Evolutionary conservation across 2,113 vertebrate genomes (phyloP), one percentile per base, ranked within the genome.

Genomic region (Paralichthys olivaceus): DNA sequence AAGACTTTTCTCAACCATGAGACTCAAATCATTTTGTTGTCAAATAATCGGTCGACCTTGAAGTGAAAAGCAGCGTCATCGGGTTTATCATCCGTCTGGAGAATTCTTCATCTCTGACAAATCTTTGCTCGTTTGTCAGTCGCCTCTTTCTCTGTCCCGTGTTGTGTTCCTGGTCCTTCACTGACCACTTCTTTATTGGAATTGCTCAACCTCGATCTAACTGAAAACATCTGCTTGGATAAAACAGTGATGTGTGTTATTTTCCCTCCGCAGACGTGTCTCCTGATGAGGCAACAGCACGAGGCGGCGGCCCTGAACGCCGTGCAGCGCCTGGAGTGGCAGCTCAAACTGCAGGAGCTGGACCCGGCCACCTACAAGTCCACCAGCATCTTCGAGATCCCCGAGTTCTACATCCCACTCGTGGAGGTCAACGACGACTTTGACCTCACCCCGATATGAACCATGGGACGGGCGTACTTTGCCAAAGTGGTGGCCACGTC

Each of bases 401-500:
- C 98, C 2, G 98, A 99, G 91, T 99, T 99, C 72, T 97, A 98
- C 80, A 97, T 99, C 93, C 98, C 98, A 13, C 97, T 99, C 2
- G 98, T 99, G 80, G 98, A 99, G 83, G 98, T 99, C 83, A 99
- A 99, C 26, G 98, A 99, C 63, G 98, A 99, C 93, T 99, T 99
- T 68, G 97, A 99, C 89, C 93, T 99, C 93, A 98, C 98, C 0
- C 98, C 98, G 4, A 98, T 99, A 94, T 99, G 96, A 96, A 75
- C 45, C 45, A 2, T 2, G 45, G 45, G 45, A 19, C 28, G 20
- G 55, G 68, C 7, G 32, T 1, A 56, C 60, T 77, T 56, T 22
- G 76, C 60, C 79, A 75, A 62, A 37, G 75, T n/a, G 1, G 68
- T 22, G 40, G 54, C 61, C 64, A 22, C 1, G 57, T 22, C 1